Conservation (phyloP, 2,888 invertebrate genomes). For the Euplexia lucipara region DNA sequence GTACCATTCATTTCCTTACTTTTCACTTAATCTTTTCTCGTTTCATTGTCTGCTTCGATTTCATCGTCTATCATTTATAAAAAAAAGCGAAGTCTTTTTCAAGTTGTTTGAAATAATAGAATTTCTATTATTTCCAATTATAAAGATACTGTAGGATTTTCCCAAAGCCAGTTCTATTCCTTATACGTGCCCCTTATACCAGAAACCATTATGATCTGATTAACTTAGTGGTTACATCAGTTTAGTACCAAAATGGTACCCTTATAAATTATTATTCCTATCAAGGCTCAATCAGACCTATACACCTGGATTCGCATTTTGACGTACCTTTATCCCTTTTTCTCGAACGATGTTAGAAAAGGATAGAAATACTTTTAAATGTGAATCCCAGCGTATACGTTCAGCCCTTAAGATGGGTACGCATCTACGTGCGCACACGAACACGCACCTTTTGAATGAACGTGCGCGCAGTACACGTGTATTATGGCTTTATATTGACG, state of each 20-base stretch:
- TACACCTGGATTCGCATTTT: background rate
- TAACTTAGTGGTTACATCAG: slow-evolving; percentile 57
- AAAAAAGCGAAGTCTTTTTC: too few species aligned
- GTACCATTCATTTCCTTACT: too few species aligned
- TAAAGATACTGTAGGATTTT: too few species aligned
- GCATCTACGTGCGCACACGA: slow-evolving; percentile 11
- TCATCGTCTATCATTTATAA: too few species aligned
- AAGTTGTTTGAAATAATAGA: too few species aligned
- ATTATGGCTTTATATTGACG: slow-evolving; percentile 2
- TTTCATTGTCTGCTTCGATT: too few species aligned
- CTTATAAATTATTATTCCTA: slow-evolving; percentile 16
- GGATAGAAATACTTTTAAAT: background rate
- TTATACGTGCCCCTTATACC: slow-evolving; percentile 25
- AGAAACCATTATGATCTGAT: slow-evolving; percentile 60
- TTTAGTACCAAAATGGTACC: slow-evolving; percentile 47
- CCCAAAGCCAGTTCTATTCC: background rate
- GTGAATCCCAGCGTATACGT: background rate
- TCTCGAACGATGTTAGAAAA: background rate
- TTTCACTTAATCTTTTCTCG: too few species aligned
- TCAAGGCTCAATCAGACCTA: background rate
- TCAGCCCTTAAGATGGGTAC: background rate
- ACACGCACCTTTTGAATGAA: background rate
- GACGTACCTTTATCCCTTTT: background rate
- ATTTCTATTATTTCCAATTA: too few species aligned
- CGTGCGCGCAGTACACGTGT: background rate